Evolutionary conservation across 2,113 vertebrate genomes (phyloP).

Genomic region (Lipophrys pholis): DNA sequence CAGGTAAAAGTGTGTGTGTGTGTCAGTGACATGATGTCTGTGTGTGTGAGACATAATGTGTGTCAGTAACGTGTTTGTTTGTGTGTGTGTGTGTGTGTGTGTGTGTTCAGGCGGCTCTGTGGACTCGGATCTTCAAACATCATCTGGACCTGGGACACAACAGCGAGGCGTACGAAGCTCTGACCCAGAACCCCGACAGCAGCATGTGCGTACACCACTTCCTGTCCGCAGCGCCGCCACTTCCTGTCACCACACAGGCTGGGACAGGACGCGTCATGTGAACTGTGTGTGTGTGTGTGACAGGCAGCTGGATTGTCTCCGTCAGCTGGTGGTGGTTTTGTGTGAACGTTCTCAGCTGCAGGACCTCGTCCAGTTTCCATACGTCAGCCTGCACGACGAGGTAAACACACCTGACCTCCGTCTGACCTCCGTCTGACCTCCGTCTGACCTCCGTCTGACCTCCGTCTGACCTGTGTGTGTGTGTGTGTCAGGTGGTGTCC

Average conservation of each 20-base stretch:
- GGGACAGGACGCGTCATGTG: no score
- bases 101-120: slow-evolving; percentile 89
- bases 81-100: neutral
- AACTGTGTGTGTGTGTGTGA: neutral
- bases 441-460: no score
- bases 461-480: neutral
- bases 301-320: slow-evolving; percentile 95
- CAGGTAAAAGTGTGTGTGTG: slow-evolving; percentile 39
- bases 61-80: no score
- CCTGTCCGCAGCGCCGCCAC: no score
- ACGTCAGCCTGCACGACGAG: slow-evolving; percentile 94
- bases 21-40: no score
- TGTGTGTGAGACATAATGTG: no score
- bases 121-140: slow-evolving; percentile 96
- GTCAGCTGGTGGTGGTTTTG: slow-evolving; percentile 95
- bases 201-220: slow-evolving; percentile 85
- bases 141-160: slow-evolving; percentile 97
- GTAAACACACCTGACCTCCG: slow-evolving; percentile 67
- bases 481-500: slow-evolving; percentile 84
- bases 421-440: neutral
- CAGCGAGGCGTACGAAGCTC: slow-evolving; percentile 91
- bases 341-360: slow-evolving; percentile 94
- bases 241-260: no score
- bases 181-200: slow-evolving; percentile 93
- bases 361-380: slow-evolving; percentile 94